These are phyloP conservation scores for Furcifer pardalis DNA, from an alignment of 2,797 vertebrate species.

Conservation along the genomic window DNA sequence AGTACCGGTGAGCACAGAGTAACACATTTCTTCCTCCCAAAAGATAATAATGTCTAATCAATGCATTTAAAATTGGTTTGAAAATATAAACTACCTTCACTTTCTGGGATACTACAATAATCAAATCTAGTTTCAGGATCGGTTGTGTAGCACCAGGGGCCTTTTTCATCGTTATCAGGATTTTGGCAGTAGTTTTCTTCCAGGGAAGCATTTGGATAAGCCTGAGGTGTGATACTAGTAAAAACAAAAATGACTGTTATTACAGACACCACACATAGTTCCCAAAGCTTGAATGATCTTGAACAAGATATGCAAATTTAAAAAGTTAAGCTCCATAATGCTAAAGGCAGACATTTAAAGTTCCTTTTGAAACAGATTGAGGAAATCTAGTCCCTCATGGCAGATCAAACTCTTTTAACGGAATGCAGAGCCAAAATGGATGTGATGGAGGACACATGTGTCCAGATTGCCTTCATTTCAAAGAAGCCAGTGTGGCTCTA, in stretches of 20 bases:
- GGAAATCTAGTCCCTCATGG: background rate
- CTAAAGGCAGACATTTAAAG: background rate
- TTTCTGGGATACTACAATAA: constrained; percentile 83
- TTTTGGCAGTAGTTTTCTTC: constrained; percentile 94
- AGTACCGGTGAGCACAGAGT: background rate
- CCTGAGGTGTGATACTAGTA: constrained; percentile 78
- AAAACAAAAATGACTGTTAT: constrained; percentile 25
- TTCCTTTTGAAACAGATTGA: background rate
- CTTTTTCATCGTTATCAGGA: constrained; percentile 81
- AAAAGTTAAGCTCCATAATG: background rate
- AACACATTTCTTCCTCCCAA: background rate
- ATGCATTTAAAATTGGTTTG: background rate
- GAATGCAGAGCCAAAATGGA: background rate
- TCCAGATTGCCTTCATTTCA: background rate
- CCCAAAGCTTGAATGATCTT: background rate
- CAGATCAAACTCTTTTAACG: background rate
- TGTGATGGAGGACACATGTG: background rate
- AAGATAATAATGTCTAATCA: constrained; percentile 12
- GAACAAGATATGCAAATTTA: background rate
- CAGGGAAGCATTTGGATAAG: constrained; percentile 77
- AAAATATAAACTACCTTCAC: constrained; percentile 80
- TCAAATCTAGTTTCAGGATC: constrained; percentile 82
- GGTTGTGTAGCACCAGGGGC: constrained; percentile 95
- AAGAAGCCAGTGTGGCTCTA: background rate
- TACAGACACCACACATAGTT: background rate